phyloP scores from a whole-genome alignment of 2,888 invertebrate genomes.

The Lasioglossum vierecki region DNA sequence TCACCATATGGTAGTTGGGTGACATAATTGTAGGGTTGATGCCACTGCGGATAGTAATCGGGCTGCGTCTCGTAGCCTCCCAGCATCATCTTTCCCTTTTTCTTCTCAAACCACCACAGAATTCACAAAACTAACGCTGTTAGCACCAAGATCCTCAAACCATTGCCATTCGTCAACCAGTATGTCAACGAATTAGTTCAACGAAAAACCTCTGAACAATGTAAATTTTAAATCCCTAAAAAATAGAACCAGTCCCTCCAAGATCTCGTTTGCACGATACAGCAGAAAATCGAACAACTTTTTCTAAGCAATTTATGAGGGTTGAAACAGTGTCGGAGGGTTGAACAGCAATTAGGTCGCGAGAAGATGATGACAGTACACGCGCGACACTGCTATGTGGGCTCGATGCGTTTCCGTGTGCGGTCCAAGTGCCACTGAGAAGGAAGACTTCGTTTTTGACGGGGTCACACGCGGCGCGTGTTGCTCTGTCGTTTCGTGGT shows the following conservation, averaged over 20 bases:
- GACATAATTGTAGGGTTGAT: constrained; percentile 82
- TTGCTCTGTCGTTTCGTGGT: constrained; percentile 19
- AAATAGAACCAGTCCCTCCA: not conserved
- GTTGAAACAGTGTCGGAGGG: not conserved
- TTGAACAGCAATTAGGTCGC: not conserved
- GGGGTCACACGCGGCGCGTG: constrained; percentile 16
- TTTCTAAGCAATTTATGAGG: not conserved
- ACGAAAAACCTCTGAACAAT: not conserved
- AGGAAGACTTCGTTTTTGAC: constrained; percentile 47
- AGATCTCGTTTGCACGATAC: not conserved
- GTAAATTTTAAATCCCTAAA: no score
- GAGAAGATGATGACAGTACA: not conserved
- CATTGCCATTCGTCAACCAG: not conserved
- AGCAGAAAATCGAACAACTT: not conserved
- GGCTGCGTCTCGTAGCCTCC: constrained; percentile 82
- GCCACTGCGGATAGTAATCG: constrained; percentile 83
- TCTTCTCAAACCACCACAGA: not conserved
- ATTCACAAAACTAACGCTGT: constrained; percentile 19
- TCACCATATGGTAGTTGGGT: constrained; percentile 82
- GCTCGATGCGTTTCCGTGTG: constrained; percentile 65
- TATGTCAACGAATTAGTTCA: not conserved
- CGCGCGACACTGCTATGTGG: not conserved
- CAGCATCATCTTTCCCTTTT: constrained; percentile 72
- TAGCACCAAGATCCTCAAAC: not conserved
- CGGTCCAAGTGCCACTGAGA: constrained; percentile 74